Percentiles rank a stretch among this genome's conserved stretches.
Conservation (phyloP, 2,797 vertebrate species). For the Steatocranus sp. region DNA sequence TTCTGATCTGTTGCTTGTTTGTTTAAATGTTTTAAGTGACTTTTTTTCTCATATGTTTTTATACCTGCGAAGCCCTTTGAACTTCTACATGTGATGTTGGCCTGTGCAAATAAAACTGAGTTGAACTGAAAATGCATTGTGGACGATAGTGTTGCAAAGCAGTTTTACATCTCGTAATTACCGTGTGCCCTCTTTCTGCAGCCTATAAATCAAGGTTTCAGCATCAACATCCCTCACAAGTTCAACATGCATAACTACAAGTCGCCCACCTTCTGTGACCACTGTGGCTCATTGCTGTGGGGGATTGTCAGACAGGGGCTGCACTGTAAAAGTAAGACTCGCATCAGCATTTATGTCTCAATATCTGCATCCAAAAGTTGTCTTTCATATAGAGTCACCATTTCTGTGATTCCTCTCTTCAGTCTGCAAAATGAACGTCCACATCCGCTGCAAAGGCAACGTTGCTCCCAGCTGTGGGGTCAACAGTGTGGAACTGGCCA, state of each 20-base stretch:
- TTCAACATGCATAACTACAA: conserved; percentile 94
- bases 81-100: neutral
- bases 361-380: neutral
- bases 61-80: neutral
- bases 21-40: neutral
- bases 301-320: conserved; percentile 91
- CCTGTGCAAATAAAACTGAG: neutral
- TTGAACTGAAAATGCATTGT: neutral
- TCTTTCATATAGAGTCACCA: neutral
- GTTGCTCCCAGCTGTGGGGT: conserved; percentile 95
- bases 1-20: neutral
- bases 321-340: conserved; percentile 91
- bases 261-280: conserved; percentile 94
- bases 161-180: neutral
- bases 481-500: conserved; percentile 90
- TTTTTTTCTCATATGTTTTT: neutral
- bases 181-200: conserved; percentile 39
- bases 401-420: conserved; percentile 4
- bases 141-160: neutral
- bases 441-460: conserved; percentile 92
- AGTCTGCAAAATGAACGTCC: conserved; percentile 98
- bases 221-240: conserved; percentile 96
- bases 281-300: conserved; percentile 96
- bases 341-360: neutral
- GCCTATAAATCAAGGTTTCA: conserved; percentile 87